Evolutionary conservation across 2,113 vertebrate genomes (phyloP).

Genomic region (Nansenia antarctica): DNA sequence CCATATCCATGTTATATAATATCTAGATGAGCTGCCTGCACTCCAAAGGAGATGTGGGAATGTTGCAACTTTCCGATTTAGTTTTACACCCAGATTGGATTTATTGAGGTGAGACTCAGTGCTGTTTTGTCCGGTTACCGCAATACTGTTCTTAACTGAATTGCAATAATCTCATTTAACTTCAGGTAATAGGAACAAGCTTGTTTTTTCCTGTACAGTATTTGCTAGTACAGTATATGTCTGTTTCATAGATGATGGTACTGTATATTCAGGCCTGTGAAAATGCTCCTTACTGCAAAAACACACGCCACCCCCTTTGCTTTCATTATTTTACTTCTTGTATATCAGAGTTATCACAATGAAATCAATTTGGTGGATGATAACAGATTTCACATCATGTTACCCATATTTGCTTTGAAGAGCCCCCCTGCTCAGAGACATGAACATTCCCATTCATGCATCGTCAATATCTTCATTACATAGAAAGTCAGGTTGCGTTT

Average conservation of each 20-base stretch:
- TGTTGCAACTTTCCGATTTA: no score
- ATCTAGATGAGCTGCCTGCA: no score
- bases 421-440: constrained; percentile 36
- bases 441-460: constrained; percentile 77
- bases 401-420: constrained; percentile 53
- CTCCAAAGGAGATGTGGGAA: no score
- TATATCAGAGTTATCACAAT: constrained; percentile 65
- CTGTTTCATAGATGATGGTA: not conserved
- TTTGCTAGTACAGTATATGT: not conserved
- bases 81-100: no score
- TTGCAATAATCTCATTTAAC: no score
- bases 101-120: no score
- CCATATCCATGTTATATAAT: constrained; percentile 26
- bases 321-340: constrained; percentile 49
- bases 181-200: no score
- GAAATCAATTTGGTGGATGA: constrained; percentile 64
- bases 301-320: constrained; percentile 38
- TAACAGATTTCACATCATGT: constrained; percentile 71
- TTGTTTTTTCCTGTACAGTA: no score
- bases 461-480: constrained; percentile 79
- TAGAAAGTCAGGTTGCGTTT: constrained; percentile 73
- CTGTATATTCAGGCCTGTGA: constrained; percentile 31
- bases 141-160: no score
- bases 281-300: constrained; percentile 42
- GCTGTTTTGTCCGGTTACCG: no score